Base-by-base conservation (phyloP, 2,113 vertebrate genomes). In the Steatornis caripensis region DNA sequence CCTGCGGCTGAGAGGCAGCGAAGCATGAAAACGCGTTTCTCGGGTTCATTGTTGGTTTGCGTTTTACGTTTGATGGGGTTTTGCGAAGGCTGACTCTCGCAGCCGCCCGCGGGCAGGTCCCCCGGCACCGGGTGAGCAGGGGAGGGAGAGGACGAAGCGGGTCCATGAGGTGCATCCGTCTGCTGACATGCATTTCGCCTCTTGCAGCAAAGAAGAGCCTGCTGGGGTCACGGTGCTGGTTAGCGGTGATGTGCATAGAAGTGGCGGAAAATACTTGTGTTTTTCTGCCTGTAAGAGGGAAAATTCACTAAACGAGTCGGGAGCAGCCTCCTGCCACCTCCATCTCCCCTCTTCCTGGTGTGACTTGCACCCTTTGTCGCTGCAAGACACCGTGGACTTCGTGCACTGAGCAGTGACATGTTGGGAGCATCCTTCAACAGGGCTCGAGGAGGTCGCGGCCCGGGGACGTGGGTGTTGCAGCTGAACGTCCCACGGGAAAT, bases 41-140 rank as follows among this genome's bases (percentile, higher is more conserved):
- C 1, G 6, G 29, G 12, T n/a, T 71, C 41, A 21, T 29, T 46
- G 22, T 22, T 41, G 23, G 30, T 18, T 74, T 34, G n/a, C 9
- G 4, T 37, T 45, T 49, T 21, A 2, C 12, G 0, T 49, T 30
- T n/a, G 39, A 1, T 21, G 68, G 60, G 58, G 32, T 54, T 71
- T 16, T 0, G 2, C 14, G 57, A 26, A 34, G 36, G 5, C 58
- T 74, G 66, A 34, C 11, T 36, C 26, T 32, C 14, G 2, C 26
- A 6, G 68, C 34, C 21, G 2, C 49, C 5, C 5, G 1, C 4
- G 18, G 23, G 32, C n/a, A 30, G 55, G 30, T 12, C 2, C 62
- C 32, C 21, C 0, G 0, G 55, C 5, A 1, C 37, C 3, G 1
- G 24, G 62, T 0, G 0, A 39, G 9, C 48, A 41, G 32, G 36